These are phyloP conservation scores for Bombus sylvicola DNA, from an alignment of 1,140 invertebrate genomes.

Conservation along the genomic window DNA sequence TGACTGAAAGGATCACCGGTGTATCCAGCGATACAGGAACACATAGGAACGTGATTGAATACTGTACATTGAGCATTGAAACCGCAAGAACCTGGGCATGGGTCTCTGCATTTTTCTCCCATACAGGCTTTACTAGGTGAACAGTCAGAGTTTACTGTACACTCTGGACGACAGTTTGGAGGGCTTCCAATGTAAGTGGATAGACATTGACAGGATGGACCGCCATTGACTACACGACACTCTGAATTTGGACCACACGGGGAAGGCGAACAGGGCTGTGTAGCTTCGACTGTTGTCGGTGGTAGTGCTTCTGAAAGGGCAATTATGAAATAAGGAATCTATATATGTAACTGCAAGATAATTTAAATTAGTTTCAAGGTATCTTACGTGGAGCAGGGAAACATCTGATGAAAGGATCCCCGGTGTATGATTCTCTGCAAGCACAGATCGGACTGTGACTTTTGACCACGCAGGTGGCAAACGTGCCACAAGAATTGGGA, in stretches of 20 bases:
- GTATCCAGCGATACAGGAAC: conserved; percentile 84
- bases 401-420: conserved; percentile 85
- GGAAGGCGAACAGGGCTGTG: conserved; percentile 82
- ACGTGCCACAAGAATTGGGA: conserved; percentile 80
- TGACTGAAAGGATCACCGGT: conserved; percentile 81
- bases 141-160: conserved; percentile 85
- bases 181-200: conserved; percentile 84
- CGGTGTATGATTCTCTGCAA: conserved; percentile 82
- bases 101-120: conserved; percentile 82
- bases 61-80: conserved; percentile 83
- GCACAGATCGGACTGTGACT: conserved; percentile 85
- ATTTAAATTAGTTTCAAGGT: neutral
- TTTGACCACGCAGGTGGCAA: conserved; percentile 83
- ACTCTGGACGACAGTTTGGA: conserved; percentile 88
- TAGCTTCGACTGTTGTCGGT: conserved; percentile 44
- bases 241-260: conserved; percentile 83
- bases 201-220: conserved; percentile 85
- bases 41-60: conserved; percentile 84
- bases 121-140: conserved; percentile 82
- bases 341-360: neutral
- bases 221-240: conserved; percentile 76
- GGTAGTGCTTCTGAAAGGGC: neutral
- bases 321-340: neutral
- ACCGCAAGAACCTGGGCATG: conserved; percentile 84
- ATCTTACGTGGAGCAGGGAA: conserved; percentile 77